Base-by-base conservation (phyloP, 2,113 vertebrate genomes). In the Miniopterus natalensis region DNA sequence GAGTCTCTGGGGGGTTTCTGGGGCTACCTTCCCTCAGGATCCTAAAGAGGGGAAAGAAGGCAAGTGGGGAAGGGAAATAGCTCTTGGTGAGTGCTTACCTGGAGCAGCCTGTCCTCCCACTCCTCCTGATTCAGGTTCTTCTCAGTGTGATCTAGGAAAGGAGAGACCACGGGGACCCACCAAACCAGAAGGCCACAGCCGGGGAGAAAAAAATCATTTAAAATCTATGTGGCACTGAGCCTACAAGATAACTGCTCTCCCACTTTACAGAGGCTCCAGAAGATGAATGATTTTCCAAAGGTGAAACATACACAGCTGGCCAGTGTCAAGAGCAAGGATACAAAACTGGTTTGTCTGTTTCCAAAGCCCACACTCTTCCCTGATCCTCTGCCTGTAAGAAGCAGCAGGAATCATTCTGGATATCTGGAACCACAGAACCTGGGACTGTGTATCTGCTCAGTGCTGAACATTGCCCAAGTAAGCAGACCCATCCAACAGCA, bases 81-180 rank as follows among this genome's bases (percentile, higher is more conserved):
- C 7, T 57, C 15, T 21, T 8, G 0, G 71, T 42, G 18, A 57
- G 70, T 20, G 23, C 81, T 49, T 49, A 93, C 94, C 53, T 57
- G 36, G 45, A 97, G 92, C 47, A 96, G 85, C 53, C 17, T 90
- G 20, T 25, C 20, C 55, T 96, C 92, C 95, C 96, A 94, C 5
- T 75, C 25, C 15, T 87, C 18, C 61, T 92, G 88, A 45, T 65
- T 70, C 59, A 96, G 88, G 70, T 0, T 79, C 81, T 29, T 47
- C 81, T 90, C 61, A 36, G 23, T 77, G 55, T 96, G 59, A 29
- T 49, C 96, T 94, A 73, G 53, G n/a, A 81, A 66, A 80, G 45
- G 47, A 68, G 8, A 77, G 20, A 74, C 7, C 27, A 36, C 23
- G 42, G 40, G 14, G 14, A 40, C 20, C 71, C 29, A 5, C 6